Evolutionary conservation across 2,113 vertebrate species (phyloP), one percentile per base, ranked within the genome.

Genomic region (Phaethon lepturus): DNA sequence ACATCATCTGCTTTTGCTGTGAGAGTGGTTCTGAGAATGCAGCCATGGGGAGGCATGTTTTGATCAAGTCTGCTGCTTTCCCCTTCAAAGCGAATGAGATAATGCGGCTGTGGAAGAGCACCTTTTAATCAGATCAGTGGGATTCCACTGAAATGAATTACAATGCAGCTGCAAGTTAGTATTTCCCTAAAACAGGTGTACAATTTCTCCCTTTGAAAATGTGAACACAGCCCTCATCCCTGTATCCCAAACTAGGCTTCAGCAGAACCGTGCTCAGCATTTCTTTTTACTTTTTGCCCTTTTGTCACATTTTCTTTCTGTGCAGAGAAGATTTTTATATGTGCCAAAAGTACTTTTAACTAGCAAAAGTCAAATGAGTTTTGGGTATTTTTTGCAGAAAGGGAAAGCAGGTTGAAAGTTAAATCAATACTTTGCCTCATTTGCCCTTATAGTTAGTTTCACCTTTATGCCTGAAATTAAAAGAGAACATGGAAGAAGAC

Each of bases 71-170:
- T 2, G 9, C 72, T 91, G 78, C 84, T 94, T 97, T 97, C 86
- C 66, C 60, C 95, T 98, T 97, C 93, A 98, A 96, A 96, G 90
- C 11, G 35, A 98, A 95, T 74, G 83, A 86, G 92, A 95, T 96
- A 97, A 97, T 74, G 82, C 4, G 68, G 74, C 91, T 89, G 81
- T 85, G 85, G 50, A 95, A 95, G 47, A 96, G 93, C 86, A 88
- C 60, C 87, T 97, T 95, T 96, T 97, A 97, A 98, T 97, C 68
- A 23, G 53, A 95, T 85, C 96, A 93, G 91, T 42, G 33, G 78
- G 92, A 84, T 86, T 49, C 40, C 84, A 93, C 42, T 85, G 93
- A 97, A 97, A 94, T 44, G 33, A 63, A 90, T 33, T 64, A 85
- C 71, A 97, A 94, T 95, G 77, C 58, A 97, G 75, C 62, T 89